Base-by-base conservation (phyloP, 2,888 invertebrate species). In the Orthonevra nobilis region DNA sequence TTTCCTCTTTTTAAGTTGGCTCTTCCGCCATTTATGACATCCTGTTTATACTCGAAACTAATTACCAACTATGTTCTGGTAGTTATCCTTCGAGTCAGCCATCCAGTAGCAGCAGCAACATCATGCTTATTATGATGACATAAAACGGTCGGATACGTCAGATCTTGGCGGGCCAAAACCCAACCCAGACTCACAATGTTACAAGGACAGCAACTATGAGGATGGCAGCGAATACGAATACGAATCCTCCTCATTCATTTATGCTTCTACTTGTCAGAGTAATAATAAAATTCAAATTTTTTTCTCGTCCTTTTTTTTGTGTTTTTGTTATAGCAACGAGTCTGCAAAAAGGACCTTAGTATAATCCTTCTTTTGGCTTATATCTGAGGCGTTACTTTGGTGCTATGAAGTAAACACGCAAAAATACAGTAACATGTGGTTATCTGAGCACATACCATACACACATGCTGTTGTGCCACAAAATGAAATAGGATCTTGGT, bases 241-340 rank as follows among this genome's bases (percentile, higher is more conserved):
- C 19, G 34, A 30, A 30, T 17, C 44, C 44, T 44, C 15, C 46
- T 36, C 23, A 26, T 36, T 48, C 61, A 17, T 61, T 61, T 50
- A 48, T 50, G 63, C 50, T 63, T 50, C 10, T n/a, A n/a, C 48
- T 30, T 26, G 28, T 12, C 38, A 30, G 28, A 50, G 38, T 48
- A 38, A 34, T 38, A 69, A 69, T 69, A 69, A 69, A 69, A 69
- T n/a, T n/a, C n/a, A n/a, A n/a, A n/a, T 69, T 60, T 60, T 60
- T 69, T n/a, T n/a, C n/a, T n/a, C n/a, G n/a, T n/a, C n/a, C n/a
- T n/a, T n/a, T n/a, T n/a, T n/a, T n/a, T n/a, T n/a, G n/a, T n/a
- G n/a, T n/a, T n/a, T n/a, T n/a, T n/a, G n/a, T n/a, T 50, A 69
- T 50, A 32, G 48, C 48, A 48, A 58, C 40, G 40, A 58, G 48